These are phyloP conservation scores for Leptinotarsa peninsularis DNA, from an alignment of 2,888 invertebrate genomes.

Conservation along the genomic window DNA sequence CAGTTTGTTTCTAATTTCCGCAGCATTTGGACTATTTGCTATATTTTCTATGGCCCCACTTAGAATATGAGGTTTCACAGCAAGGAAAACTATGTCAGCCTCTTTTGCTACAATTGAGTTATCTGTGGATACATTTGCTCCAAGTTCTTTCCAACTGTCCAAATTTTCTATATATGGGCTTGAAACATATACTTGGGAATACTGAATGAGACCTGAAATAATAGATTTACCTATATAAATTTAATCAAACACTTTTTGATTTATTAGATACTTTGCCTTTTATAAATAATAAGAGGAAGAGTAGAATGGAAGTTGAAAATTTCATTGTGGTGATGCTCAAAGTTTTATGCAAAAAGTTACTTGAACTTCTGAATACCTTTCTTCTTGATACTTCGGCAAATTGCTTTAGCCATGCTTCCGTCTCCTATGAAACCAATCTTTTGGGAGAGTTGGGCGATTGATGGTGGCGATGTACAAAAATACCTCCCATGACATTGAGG, in stretches of 20 bases:
- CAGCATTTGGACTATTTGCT: conserved; percentile 50
- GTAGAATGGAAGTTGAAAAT: neutral
- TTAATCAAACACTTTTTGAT: neutral
- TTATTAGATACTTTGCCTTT: neutral
- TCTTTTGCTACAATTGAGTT: conserved; percentile 75
- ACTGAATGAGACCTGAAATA: conserved; percentile 72
- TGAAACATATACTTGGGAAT: conserved; percentile 78
- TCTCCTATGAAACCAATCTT: conserved; percentile 88
- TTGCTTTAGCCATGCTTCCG: conserved; percentile 91
- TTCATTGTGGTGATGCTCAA: neutral
- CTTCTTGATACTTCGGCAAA: conserved; percentile 78
- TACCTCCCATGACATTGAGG: conserved; percentile 23
- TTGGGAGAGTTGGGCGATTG: conserved; percentile 53
- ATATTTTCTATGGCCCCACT: conserved; percentile 68
- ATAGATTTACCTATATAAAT: neutral
- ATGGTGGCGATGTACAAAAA: conserved; percentile 31
- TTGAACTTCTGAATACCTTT: conserved; percentile 68
- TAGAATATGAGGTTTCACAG: conserved; percentile 89
- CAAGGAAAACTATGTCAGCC: conserved; percentile 83
- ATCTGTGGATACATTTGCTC: conserved; percentile 72
- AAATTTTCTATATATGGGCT: conserved; percentile 78
- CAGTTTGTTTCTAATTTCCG: conserved; percentile 68
- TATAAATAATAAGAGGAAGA: too few species aligned
- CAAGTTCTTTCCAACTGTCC: conserved; percentile 74
- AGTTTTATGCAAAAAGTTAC: too few species aligned